Base-by-base conservation (phyloP, 2,113 vertebrate genomes). In the Lycocorax pyrrhopterus region DNA sequence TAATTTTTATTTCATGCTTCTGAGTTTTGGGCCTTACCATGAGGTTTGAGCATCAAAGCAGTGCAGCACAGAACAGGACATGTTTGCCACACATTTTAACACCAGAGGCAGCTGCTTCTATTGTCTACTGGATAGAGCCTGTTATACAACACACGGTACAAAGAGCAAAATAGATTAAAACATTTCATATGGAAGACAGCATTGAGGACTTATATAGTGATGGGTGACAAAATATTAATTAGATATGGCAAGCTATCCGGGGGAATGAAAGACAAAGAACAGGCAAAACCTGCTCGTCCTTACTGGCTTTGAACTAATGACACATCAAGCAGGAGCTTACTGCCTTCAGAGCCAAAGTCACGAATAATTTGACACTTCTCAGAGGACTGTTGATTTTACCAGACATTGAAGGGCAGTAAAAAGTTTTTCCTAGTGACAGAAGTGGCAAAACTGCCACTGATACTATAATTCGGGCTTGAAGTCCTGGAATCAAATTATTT, bases 211-310 rank as follows among this genome's bases (percentile, higher is more conserved):
- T 84, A 79, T 3, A 88, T 37, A 86, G 93, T 41, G 75, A 62
- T 80, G 77, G 78, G 44, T 94, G 89, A 88, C 71, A 90, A 94
- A 93, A 91, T 94, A 86, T 93, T 96, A 91, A 96, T 97, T 94
- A 92, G 92, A 84, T 95, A 49, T 63, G 84, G 84, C 77, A 90
- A 94, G 93, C 35, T 62, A 94, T 88, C 49, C 87, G 49, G 49
- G 41, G 51, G 59, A 90, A 94, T 79, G 78, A 75, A 93, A 91
- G 68, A 84, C 58, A 95, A 82, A 95, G 67, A 87, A 77, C 39
- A 80, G 53, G 78, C 39, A 93, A 84, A 95, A 94, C 44, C 66
- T 86, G 82, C 39, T 74, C 0, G 3, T 92, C 86, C 72, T 84
- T 60, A 33, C 77, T 84, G 86, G 39, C 90, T 97, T 95, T 97